Conservation (phyloP, 2,888 invertebrate genomes). For the Eupithecia insigniata region DNA sequence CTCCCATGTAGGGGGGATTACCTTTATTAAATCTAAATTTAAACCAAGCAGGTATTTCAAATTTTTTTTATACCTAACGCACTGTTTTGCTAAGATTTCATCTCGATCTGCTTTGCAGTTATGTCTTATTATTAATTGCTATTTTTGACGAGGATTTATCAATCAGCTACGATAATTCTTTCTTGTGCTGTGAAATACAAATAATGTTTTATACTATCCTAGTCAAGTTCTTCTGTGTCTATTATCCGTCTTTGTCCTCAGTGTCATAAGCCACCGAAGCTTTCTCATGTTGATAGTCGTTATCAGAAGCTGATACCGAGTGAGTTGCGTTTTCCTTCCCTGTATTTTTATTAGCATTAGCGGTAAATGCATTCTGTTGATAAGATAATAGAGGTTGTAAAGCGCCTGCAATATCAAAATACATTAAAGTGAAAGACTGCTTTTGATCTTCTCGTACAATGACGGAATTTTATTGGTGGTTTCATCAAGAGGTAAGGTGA, state of each 20-base stretch:
- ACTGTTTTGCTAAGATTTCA: background rate
- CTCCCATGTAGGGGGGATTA: too few relatives aligned
- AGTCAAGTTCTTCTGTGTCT: background rate
- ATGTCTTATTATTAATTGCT: background rate
- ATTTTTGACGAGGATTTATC: background rate
- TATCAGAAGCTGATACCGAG: conserved; percentile 11
- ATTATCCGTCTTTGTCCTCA: background rate
- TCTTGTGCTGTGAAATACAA: background rate
- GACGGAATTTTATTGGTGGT: background rate
- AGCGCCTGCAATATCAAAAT: conserved; percentile 24
- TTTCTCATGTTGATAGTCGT: conserved; percentile 1
- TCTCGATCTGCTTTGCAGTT: background rate
- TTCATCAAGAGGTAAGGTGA: background rate
- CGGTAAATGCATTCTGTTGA: conserved; percentile 30
- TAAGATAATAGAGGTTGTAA: conserved; percentile 26
- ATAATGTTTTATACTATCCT: background rate
- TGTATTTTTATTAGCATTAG: conserved; percentile 29
- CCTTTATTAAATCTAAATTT: background rate
- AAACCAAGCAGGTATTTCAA: background rate
- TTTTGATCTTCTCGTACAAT: background rate
- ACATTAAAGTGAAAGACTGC: conserved; percentile 18
- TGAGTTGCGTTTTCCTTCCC: conserved; percentile 18
- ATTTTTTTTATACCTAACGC: background rate
- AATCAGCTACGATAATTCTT: background rate
- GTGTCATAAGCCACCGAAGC: background rate